phyloP scores from a whole-genome alignment of 2,797 vertebrate genomes.

The Erithacus rubecula region DNA sequence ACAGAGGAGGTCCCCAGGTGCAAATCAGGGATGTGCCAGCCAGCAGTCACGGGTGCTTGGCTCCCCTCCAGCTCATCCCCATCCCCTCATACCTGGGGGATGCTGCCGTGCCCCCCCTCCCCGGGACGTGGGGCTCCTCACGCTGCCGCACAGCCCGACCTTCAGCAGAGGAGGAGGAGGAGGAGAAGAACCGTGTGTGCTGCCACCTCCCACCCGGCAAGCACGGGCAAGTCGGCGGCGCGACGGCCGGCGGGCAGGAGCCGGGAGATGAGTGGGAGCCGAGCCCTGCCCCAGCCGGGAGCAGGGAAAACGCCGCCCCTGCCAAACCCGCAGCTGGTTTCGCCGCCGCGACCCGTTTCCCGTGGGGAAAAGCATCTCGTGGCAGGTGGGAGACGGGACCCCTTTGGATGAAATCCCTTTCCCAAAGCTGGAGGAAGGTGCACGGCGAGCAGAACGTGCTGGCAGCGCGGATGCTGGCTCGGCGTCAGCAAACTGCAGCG shows the following conservation, averaged over 20 bases:
- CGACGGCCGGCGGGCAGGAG: slow-evolving; percentile 12
- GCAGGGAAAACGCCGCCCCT: not conserved
- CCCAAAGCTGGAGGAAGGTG: not conserved
- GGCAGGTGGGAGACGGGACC: not conserved
- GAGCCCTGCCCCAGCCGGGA: slow-evolving; percentile 33
- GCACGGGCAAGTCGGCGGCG: not conserved
- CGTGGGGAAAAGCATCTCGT: not conserved
- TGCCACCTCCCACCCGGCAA: not conserved
- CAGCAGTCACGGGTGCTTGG: not conserved
- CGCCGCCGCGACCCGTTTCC: not conserved
- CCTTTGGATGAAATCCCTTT: not conserved
- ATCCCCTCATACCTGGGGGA: not conserved
- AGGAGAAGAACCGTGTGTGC: not conserved
- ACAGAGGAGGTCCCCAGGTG: not conserved
- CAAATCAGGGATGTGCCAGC: not conserved
- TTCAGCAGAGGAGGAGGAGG: not conserved
- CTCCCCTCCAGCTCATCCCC: not conserved
- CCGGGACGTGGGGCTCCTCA: not conserved
- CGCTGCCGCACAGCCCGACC: not conserved
- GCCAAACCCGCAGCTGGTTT: not conserved
- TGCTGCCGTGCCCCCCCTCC: not conserved
- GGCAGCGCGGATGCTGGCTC: fast-evolving
- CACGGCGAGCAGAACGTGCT: fast-evolving
- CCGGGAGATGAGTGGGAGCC: slow-evolving; percentile 34
- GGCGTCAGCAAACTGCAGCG: not conserved